Evolutionary conservation across 2,113 vertebrate genomes (phyloP).

Genomic region (Eolophus roseicapilla): DNA sequence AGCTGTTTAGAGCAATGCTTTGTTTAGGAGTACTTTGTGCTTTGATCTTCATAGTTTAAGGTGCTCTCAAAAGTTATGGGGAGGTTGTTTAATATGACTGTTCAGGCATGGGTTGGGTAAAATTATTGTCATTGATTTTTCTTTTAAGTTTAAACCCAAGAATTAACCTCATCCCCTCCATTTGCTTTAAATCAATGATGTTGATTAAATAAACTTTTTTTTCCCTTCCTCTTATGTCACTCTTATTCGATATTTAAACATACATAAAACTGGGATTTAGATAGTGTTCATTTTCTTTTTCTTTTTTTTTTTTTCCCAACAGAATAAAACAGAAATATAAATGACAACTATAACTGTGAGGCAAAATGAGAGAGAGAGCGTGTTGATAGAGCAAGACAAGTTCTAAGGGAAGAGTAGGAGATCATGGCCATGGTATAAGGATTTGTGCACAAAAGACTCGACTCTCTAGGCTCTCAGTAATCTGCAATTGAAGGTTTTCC

Average conservation of each 20-base stretch:
- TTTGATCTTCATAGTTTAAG: neutral
- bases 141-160: neutral
- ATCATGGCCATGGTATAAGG: neutral
- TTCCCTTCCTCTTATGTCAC: neutral
- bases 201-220: neutral
- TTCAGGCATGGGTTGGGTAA: neutral
- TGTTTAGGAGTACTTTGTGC: neutral
- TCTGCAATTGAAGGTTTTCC: neutral
- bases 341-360: neutral
- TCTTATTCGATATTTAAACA: neutral
- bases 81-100: neutral
- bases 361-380: neutral
- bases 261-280: neutral
- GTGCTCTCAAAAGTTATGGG: neutral
- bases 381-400: neutral
- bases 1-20: neutral
- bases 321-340: neutral
- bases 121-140: neutral
- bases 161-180: neutral
- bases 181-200: neutral
- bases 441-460: neutral
- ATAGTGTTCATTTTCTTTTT: neutral
- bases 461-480: neutral
- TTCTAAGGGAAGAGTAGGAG: neutral
- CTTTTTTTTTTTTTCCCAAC: neutral